These are phyloP conservation scores for Lagopus leucura DNA, from an alignment of 2,113 vertebrate species.

Conservation along the genomic window DNA sequence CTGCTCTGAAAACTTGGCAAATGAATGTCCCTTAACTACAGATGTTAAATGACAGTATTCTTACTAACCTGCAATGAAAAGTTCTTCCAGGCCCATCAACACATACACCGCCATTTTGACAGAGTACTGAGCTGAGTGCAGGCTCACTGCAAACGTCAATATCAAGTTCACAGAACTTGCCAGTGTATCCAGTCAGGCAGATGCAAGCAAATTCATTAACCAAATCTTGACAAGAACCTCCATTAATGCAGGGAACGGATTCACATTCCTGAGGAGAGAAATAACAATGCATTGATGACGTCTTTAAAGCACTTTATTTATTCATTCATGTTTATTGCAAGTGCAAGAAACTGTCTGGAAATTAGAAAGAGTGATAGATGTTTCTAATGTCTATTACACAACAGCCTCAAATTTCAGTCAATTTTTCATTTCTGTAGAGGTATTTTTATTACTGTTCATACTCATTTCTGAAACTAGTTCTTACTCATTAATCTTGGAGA, in stretches of 20 bases:
- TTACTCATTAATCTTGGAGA: neutral
- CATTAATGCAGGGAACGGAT: slow-evolving; percentile 77
- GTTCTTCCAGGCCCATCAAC: slow-evolving; percentile 39
- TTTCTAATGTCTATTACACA: neutral
- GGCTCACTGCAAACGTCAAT: slow-evolving; percentile 14
- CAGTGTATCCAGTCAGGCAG: slow-evolving; percentile 79
- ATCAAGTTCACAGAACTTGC: slow-evolving; percentile 83
- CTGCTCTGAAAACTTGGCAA: neutral
- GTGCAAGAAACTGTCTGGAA: neutral
- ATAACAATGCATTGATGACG: neutral
- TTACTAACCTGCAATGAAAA: slow-evolving; percentile 73
- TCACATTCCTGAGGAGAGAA: slow-evolving; percentile 78
- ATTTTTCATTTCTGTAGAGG: neutral
- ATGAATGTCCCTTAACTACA: neutral
- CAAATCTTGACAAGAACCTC: slow-evolving; percentile 81
- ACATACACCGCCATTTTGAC: slow-evolving; percentile 52
- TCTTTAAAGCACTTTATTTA: neutral
- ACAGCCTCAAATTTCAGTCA: neutral
- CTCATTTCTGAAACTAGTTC: neutral
- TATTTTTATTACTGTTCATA: neutral
- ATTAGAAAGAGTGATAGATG: neutral
- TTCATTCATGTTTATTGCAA: neutral
- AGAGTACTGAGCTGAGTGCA: neutral
- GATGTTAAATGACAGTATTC: neutral
- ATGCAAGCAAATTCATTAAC: slow-evolving; percentile 78